Conservation (phyloP, 2,888 invertebrate species). For the Alentia gelatinosa region DNA sequence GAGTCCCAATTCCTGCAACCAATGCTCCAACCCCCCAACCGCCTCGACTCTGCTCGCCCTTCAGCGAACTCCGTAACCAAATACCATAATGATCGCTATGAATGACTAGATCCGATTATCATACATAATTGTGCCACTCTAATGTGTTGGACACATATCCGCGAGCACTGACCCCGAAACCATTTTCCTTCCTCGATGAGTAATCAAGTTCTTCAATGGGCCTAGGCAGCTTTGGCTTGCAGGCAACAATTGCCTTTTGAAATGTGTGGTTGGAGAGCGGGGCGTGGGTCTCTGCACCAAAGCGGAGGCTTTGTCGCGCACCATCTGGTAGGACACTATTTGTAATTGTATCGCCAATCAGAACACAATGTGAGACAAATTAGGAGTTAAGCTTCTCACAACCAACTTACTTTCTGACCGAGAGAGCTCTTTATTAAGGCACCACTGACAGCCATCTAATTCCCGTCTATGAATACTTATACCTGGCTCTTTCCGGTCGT, state of each 20-base stretch:
- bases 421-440: background rate
- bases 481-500: too few species aligned
- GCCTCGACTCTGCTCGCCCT: background rate
- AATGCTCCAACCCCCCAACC: background rate
- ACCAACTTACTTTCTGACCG: background rate
- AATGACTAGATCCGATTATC: constrained; percentile 39
- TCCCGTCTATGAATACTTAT: too few species aligned
- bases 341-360: background rate
- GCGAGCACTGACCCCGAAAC: constrained; percentile 24
- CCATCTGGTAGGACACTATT: background rate
- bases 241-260: constrained; percentile 29
- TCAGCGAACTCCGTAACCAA: background rate
- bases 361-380: background rate
- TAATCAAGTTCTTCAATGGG: background rate
- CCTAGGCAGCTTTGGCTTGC: background rate
- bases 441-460: background rate
- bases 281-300: background rate
- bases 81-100: constrained; percentile 39
- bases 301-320: background rate
- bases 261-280: background rate
- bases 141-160: constrained; percentile 16
- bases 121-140: constrained; percentile 20
- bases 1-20: background rate
- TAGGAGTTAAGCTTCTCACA: background rate
- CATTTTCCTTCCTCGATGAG: constrained; percentile 12